A percentile compares a stretch with the other conserved stretches of the same genome.
phyloP scores from a whole-genome alignment of 2,113 vertebrate species.

The Lophura nycthemera region DNA sequence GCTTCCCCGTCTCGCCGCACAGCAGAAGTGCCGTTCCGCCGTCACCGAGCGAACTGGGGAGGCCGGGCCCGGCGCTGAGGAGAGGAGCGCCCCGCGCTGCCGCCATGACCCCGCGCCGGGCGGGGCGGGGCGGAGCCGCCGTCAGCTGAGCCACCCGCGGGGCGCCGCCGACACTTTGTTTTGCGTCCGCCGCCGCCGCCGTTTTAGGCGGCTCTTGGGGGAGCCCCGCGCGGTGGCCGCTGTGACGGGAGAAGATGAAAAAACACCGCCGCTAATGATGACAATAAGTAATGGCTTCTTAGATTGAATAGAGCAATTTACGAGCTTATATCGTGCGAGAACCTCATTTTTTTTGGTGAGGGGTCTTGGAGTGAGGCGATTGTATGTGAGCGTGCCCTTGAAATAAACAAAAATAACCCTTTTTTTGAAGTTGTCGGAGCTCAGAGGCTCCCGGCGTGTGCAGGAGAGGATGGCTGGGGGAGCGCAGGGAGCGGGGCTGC shows the following conservation, averaged over 20 bases:
- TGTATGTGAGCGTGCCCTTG: background rate
- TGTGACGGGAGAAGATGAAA: background rate
- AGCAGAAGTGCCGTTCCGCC: no score
- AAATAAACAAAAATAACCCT: background rate
- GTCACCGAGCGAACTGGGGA: background rate
- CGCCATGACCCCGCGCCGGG: background rate
- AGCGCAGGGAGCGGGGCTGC: background rate
- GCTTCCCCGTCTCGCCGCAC: no score
- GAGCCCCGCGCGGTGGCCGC: background rate
- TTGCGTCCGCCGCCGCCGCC: slow-evolving; percentile 21
- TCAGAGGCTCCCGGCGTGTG: background rate
- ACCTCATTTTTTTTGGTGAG: background rate
- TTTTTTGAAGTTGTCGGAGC: background rate
- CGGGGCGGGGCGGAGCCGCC: slow-evolving; percentile 1
- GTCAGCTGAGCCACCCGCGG: background rate
- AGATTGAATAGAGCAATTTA: background rate
- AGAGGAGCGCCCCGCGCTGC: background rate
- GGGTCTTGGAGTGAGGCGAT: background rate
- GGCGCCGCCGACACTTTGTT: slow-evolving; percentile 6
- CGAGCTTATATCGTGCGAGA: background rate
- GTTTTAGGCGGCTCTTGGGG: background rate
- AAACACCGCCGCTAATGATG: background rate
- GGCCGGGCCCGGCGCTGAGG: no score
- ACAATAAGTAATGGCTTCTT: background rate
- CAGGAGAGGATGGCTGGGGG: no score